phyloP scores from a whole-genome alignment of 2,888 invertebrate species.

The Syritta pipiens region DNA sequence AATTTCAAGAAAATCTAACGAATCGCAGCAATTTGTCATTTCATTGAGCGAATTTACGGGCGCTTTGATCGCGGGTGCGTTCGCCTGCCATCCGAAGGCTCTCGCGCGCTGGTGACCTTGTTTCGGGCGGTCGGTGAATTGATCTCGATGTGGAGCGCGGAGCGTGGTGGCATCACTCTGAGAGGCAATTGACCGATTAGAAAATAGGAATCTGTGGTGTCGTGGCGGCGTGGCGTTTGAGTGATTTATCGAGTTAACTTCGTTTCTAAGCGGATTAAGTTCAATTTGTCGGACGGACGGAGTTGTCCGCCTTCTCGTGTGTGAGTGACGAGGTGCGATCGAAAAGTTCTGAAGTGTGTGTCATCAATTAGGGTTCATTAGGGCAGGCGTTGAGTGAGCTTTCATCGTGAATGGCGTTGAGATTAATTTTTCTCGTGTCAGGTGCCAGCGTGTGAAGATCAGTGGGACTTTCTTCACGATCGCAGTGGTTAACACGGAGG shows the following conservation, averaged over 20 bases:
- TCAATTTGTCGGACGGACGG: slow-evolving; percentile 14
- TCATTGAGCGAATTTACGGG: slow-evolving; percentile 5
- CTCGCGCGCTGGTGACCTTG: background rate
- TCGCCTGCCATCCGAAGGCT: background rate
- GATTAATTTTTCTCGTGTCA: background rate
- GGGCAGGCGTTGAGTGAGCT: background rate
- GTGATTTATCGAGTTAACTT: slow-evolving; percentile 46
- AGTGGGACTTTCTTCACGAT: too few species aligned
- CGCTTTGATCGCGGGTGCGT: background rate
- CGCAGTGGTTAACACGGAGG: too few species aligned
- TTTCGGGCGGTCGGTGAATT: too few species aligned
- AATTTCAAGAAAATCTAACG: slow-evolving; percentile 7
- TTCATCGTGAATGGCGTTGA: background rate
- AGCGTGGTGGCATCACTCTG: background rate
- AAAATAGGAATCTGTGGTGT: slow-evolving; percentile 21
- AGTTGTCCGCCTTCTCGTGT: background rate
- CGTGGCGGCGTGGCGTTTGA: slow-evolving; percentile 21
- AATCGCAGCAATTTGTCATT: slow-evolving; percentile 26
- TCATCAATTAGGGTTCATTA: background rate
- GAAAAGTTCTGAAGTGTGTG: background rate
- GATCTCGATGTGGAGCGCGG: too few species aligned
- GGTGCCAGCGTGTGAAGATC: too few species aligned
- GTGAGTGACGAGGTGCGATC: background rate
- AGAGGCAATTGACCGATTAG: slow-evolving; percentile 50
- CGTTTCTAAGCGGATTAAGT: slow-evolving; percentile 41